Evolutionary conservation across 2,888 invertebrate species (phyloP), one percentile per base, ranked within the genome.

Genomic region (Cremastinae sp.): DNA sequence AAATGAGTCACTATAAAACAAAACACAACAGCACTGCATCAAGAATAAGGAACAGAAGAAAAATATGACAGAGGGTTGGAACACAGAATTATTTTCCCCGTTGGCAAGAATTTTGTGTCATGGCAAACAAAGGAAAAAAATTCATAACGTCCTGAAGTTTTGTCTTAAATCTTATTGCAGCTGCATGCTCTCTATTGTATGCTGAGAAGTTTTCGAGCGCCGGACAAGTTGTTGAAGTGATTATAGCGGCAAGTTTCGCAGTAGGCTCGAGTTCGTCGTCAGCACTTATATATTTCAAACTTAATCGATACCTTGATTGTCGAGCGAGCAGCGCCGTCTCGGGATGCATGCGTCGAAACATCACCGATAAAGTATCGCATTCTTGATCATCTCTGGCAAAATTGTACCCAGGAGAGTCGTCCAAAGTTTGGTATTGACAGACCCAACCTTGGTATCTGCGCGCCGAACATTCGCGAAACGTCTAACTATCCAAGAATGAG

Each of bases 141-240:
- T 16, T n/a, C 7, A 39, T 14, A 58, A 2, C n/a, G 7, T 39
- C 39, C 14, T 10, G 28, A 9, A 22, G 45, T 61, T 61, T 61
- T 22, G 28, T 12, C 35, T 7, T 61, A 45, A 28, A 61, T 22
- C 61, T 61, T 45, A 45, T 61, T 45, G 14, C 22, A 14, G 14
- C 47, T 61, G 28, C n/a, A 18, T 45, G 45, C 14, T 61, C 14
- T 43, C 10, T 8, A 22, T 4, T 20, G 9, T 10, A 18, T 43
- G 16, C 47, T 62, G 47, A 45, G n/a, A 37, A 62, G 35, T 62
- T 62, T 62, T 16, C 16, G 5, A 62, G 28, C 47, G 1, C 35
- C 47, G 61, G 20, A 47, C 61, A 49, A 62, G 47, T 47, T 35
- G 43, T 28, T 28, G 49, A 47, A 62, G 61, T 37, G 47, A 62